Conservation (phyloP, 2,888 invertebrate species). For the Mellilla xanthometata region DNA sequence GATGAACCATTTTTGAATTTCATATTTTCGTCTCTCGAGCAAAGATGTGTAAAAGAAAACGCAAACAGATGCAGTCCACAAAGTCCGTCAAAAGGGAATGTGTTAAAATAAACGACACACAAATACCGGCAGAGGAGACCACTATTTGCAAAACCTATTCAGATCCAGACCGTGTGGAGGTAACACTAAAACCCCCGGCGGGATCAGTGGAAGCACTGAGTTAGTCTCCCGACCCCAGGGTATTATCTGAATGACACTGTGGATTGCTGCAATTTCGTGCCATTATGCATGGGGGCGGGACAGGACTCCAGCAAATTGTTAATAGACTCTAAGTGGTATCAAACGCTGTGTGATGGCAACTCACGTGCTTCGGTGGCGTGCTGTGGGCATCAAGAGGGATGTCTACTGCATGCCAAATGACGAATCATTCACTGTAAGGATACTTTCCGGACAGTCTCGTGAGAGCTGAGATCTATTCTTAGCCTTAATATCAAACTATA, state of each 20-base stretch:
- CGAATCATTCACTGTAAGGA: too few species aligned
- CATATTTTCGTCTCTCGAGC: too few species aligned
- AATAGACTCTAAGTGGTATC: constrained; percentile 52
- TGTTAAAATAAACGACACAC: too few species aligned
- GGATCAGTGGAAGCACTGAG: constrained; percentile 47
- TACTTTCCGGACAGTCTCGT: too few species aligned
- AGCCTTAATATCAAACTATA: too few species aligned
- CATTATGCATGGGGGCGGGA: constrained; percentile 66
- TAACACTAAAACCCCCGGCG: constrained; percentile 44
- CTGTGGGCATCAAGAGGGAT: too few species aligned
- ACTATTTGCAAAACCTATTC: not conserved
- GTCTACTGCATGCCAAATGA: too few species aligned
- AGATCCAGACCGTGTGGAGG: not conserved
- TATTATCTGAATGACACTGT: constrained; percentile 62
- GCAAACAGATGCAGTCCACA: not conserved
- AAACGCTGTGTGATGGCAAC: constrained; percentile 28
- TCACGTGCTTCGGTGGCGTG: too few species aligned
- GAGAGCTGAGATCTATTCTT: too few species aligned
- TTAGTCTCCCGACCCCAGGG: constrained; percentile 47
- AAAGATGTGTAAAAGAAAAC: not conserved
- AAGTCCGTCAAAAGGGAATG: too few species aligned
- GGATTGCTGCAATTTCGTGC: constrained; percentile 73
- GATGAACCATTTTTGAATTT: too few species aligned
- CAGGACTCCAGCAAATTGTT: constrained; percentile 69
- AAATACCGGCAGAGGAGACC: too few species aligned